These are phyloP conservation scores for Jaculus jaculus DNA, from an alignment of 2,113 vertebrate genomes.

Conservation along the genomic window DNA sequence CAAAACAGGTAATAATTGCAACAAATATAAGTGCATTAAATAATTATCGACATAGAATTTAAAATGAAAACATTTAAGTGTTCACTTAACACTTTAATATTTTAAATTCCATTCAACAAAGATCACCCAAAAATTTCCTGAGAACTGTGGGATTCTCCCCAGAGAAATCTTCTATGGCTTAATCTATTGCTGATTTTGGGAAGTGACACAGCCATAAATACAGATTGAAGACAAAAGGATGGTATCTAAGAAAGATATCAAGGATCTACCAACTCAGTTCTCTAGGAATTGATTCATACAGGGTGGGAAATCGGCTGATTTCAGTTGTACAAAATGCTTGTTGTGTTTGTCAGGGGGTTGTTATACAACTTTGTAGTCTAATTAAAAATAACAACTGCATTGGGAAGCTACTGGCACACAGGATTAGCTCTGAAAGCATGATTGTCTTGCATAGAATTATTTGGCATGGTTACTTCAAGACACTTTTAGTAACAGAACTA, in stretches of 20 bases:
- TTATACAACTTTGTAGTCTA: neutral
- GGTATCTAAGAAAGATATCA: neutral
- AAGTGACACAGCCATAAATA: neutral
- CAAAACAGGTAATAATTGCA: too few species aligned
- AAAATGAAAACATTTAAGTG: neutral
- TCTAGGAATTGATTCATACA: neutral
- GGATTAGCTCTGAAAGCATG: too few species aligned
- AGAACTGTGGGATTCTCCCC: neutral
- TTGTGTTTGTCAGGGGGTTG: too few species aligned
- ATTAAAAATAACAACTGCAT: neutral
- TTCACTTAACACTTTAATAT: neutral
- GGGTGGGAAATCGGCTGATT: neutral
- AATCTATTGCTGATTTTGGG: neutral
- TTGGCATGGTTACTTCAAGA: too few species aligned
- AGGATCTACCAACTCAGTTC: neutral
- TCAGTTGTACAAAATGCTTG: neutral
- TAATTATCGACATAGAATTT: neutral
- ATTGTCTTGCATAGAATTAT: neutral
- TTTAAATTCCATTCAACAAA: too few species aligned
- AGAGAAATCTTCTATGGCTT: neutral
- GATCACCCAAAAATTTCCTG: neutral
- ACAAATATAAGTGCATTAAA: neutral
- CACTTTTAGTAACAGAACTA: neutral
- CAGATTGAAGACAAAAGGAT: neutral
- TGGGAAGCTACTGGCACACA: neutral